These are phyloP conservation scores for Hydractinia echinata DNA, from an alignment of 30 jellyfish, hydroid and myxozoan genomes.

Conservation along the genomic window DNA sequence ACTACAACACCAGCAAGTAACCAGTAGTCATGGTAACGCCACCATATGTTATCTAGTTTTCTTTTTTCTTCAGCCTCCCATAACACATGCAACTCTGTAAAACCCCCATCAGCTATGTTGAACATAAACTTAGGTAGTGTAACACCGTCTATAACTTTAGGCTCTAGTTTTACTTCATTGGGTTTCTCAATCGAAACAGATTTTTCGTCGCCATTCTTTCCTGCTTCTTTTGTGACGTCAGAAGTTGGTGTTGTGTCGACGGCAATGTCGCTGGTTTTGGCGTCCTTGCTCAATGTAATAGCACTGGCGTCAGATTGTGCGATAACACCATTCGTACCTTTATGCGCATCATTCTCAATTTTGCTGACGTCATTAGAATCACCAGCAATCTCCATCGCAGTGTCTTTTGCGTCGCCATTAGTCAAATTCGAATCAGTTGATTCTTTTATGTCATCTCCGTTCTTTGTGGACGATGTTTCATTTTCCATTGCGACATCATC, in stretches of 20 bases:
- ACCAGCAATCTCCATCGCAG: too few species aligned
- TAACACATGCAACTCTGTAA: conserved; percentile 89
- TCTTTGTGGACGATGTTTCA: not conserved
- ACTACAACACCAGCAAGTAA: conserved; percentile 90
- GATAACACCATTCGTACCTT: too few species aligned
- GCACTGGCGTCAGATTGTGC: too few species aligned
- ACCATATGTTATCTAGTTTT: conserved; percentile 91
- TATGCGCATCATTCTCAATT: too few species aligned
- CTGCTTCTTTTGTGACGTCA: not conserved
- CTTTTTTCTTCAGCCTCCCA: conserved; percentile 99
- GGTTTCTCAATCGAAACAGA: not conserved
- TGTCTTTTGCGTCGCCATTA: too few species aligned
- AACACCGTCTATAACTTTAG: not conserved
- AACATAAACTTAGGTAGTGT: conserved; percentile 68
- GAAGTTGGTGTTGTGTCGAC: too few species aligned
- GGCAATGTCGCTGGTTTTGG: too few species aligned
- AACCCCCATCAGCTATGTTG: conserved; percentile 97
- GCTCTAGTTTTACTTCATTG: not conserved
- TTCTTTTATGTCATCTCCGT: not conserved
- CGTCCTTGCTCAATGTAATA: too few species aligned
- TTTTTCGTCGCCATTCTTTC: not conserved
- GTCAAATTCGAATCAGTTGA: not conserved
- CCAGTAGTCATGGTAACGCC: conserved; percentile 99
- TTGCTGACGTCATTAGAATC: too few species aligned
- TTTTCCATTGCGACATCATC: conserved; percentile 9